These are phyloP conservation scores for Bembecia ichneumoniformis DNA, from an alignment of 2,888 invertebrate species.

Conservation along the genomic window DNA sequence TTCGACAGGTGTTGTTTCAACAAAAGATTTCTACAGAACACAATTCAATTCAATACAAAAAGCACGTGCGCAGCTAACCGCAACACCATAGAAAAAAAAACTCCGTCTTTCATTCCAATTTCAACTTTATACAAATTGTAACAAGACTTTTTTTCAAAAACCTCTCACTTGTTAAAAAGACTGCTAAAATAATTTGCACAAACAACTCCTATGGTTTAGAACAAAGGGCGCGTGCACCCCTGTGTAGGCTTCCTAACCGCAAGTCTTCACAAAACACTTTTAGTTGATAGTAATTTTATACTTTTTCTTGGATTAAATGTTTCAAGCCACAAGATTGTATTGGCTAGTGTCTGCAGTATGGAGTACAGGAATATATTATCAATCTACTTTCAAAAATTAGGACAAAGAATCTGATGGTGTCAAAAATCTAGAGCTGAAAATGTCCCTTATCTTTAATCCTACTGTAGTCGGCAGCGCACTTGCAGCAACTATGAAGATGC, in stretches of 20 bases:
- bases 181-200: conserved; percentile 20
- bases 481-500: too few species aligned
- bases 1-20: conserved; percentile 8
- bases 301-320: conserved; percentile 6
- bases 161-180: neutral
- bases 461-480: too few species aligned
- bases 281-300: conserved; percentile 39
- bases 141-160: neutral
- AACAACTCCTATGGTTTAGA: conserved; percentile 27
- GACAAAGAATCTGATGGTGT: too few species aligned
- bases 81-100: conserved; percentile 25
- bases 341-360: neutral
- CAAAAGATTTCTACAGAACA: conserved; percentile 17
- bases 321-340: neutral
- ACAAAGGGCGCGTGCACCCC: conserved; percentile 32
- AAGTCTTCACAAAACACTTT: conserved; percentile 35
- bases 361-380: too few species aligned
- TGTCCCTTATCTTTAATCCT: too few species aligned
- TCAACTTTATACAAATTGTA: neutral
- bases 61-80: conserved; percentile 46
- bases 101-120: neutral
- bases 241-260: conserved; percentile 27
- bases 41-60: conserved; percentile 22
- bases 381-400: too few species aligned
- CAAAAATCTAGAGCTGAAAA: too few species aligned